Base-by-base conservation (phyloP, 1,140 invertebrate species). In the Drosophila arawakana region DNA sequence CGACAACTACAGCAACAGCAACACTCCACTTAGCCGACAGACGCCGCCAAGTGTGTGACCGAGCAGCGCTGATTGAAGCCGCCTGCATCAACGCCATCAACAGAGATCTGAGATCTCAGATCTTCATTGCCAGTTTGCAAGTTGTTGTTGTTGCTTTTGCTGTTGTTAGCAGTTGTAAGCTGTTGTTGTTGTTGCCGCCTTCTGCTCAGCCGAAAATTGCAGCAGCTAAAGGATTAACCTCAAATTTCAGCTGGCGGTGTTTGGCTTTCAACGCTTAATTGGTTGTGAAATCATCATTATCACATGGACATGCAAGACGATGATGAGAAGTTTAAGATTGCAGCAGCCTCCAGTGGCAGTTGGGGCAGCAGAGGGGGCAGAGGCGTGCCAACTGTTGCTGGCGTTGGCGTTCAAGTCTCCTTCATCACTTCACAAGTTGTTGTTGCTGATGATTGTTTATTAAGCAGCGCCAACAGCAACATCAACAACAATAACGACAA, bases 211-310 rank as follows among this genome's bases (percentile, higher is more conserved):
- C 84, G 84, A 89, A 83, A 89, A 89, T 89, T 89, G 84, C 84
- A 89, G 84, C 84, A 77, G 75, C 78, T 63, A 76, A 76, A 89
- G 84, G 84, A 89, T 89, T 89, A 89, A 89, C 84, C 84, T 89
- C 85, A 89, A 89, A 89, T 89, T 84, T 89, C 78, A 69, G 85
- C 71, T 85, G 84, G 84, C 85, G 84, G 85, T 89, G 85, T 89
- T 89, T 89, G 84, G 84, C 84, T 89, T 89, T 89, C 84, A 89
- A 89, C 84, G 84, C 84, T 89, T 89, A 89, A 89, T 89, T 89
- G 84, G 84, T 89, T 89, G 84, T 89, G 84, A 89, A 89, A 89
- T 90, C 84, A 89, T 89, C 85, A 89, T 89, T 88, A 88, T 88
- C 83, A 89, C 83, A 86, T 88, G 83, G 83, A 76, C 77, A 74